phyloP scores from a whole-genome alignment of 1,140 invertebrate genomes.

The Drosophila ohnishii region DNA sequence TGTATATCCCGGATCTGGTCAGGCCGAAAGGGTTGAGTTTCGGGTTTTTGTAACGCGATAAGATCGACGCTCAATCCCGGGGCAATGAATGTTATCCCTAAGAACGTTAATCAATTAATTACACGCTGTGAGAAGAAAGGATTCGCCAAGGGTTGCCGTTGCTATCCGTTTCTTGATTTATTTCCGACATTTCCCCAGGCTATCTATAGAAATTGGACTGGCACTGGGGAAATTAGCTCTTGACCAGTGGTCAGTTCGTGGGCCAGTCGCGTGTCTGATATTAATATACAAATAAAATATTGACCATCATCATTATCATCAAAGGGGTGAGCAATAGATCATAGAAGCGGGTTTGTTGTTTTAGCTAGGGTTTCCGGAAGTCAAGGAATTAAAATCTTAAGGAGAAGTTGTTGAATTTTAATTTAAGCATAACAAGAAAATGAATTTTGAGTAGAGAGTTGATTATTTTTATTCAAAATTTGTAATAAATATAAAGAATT shows the following conservation, averaged over 20 bases:
- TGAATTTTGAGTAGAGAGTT: background rate
- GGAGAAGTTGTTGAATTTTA: background rate
- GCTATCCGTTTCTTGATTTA: constrained; percentile 56
- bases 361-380: constrained; percentile 3
- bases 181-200: constrained; percentile 68
- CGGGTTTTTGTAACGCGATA: constrained; percentile 74
- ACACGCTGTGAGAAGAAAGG: constrained; percentile 68
- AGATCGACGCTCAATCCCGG: constrained; percentile 67
- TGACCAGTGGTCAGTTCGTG: constrained; percentile 71
- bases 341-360: constrained; percentile 24
- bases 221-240: constrained; percentile 53
- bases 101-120: constrained; percentile 82
- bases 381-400: constrained; percentile 6
- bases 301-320: constrained; percentile 43
- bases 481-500: no score
- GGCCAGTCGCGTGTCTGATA: constrained; percentile 71
- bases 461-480: background rate
- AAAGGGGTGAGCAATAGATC: constrained; percentile 40
- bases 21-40: constrained; percentile 61
- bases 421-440: background rate
- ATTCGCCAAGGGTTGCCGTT: constrained; percentile 54
- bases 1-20: constrained; percentile 50
- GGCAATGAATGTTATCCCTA: constrained; percentile 66
- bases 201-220: constrained; percentile 61
- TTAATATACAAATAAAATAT: constrained; percentile 76